Percentiles rank a stretch among this genome's conserved stretches.
Evolutionary conservation across 2,888 invertebrate species (phyloP).

Genomic region (Scaptomyza parva): DNA sequence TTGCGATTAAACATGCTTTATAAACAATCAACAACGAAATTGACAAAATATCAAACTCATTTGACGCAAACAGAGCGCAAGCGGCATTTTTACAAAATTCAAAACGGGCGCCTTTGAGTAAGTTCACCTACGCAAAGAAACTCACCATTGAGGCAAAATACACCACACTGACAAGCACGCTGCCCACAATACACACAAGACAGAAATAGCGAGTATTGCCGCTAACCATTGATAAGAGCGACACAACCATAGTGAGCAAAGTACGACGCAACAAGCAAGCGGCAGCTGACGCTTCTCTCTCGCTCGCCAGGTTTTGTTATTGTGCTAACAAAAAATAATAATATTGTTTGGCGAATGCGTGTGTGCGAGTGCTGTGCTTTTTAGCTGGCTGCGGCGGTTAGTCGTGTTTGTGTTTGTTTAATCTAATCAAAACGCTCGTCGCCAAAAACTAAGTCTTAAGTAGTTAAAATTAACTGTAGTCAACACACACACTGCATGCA

Average conservation of each 20-base stretch:
- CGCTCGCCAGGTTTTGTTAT: conserved; percentile 39
- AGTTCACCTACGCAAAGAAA: conserved; percentile 17
- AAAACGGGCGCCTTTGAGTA: conserved; percentile 14
- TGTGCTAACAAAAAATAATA: conserved; percentile 9
- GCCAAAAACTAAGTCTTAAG: conserved; percentile 49
- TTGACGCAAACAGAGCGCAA: neutral
- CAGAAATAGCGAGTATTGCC: neutral
- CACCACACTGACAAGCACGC: conserved; percentile 29
- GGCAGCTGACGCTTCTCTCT: conserved; percentile 19
- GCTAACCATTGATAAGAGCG: conserved; percentile 14
- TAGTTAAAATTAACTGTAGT: conserved; percentile 41
- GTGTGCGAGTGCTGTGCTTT: conserved; percentile 15
- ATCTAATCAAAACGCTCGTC: conserved; percentile 45
- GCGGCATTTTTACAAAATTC: neutral
- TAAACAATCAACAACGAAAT: conserved; percentile 10
- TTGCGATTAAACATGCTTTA: conserved; percentile 40
- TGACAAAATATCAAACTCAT: neutral
- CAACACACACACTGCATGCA: conserved; percentile 16
- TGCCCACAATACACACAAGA: conserved; percentile 4
- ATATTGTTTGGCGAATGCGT: conserved; percentile 44
- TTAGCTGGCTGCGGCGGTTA: conserved; percentile 15
- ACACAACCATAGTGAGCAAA: conserved; percentile 19
- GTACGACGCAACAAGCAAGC: conserved; percentile 54
- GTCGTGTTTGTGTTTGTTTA: conserved; percentile 48
- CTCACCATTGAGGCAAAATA: conserved; percentile 29